These are phyloP conservation scores for Trissoscelio sp. DNA, from an alignment of 2,888 invertebrate species.

Conservation along the genomic window DNA sequence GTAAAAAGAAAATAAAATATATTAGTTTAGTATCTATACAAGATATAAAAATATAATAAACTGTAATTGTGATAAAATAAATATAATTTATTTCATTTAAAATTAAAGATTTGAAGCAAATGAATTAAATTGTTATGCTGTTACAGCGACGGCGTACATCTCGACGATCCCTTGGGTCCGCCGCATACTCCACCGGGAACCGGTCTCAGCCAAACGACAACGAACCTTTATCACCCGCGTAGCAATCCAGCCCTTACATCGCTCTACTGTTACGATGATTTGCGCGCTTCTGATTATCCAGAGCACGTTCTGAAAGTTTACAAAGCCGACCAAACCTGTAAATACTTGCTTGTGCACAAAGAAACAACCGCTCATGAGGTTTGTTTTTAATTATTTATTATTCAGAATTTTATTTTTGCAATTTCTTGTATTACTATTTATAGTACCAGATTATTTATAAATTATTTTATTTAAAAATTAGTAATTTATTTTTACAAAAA, in stretches of 20 bases:
- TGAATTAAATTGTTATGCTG: conserved; percentile 31
- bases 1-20: too few relatives aligned
- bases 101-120: too few relatives aligned
- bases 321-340: conserved; percentile 98
- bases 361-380: conserved; percentile 92
- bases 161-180: conserved; percentile 86
- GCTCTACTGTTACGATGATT: conserved; percentile 90
- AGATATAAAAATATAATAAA: too few relatives aligned
- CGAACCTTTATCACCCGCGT: conserved; percentile 92
- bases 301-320: conserved; percentile 99
- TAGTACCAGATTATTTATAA: too few relatives aligned
- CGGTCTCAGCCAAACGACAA: conserved; percentile 84
- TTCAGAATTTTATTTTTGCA: neutral
- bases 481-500: too few relatives aligned
- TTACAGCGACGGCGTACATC: conserved; percentile 86
- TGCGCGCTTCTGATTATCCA: conserved; percentile 92
- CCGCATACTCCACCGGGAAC: conserved; percentile 82
- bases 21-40: too few relatives aligned
- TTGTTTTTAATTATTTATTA: neutral
- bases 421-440: too few relatives aligned
- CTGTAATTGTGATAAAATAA: too few relatives aligned
- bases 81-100: too few relatives aligned
- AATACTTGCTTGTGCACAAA: conserved; percentile 98
- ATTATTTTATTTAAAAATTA: too few relatives aligned
- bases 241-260: conserved; percentile 95